Evolutionary conservation across 2,888 invertebrate genomes (phyloP), one percentile per base, ranked within the genome.

Genomic region (Deladenus siricidicola): DNA sequence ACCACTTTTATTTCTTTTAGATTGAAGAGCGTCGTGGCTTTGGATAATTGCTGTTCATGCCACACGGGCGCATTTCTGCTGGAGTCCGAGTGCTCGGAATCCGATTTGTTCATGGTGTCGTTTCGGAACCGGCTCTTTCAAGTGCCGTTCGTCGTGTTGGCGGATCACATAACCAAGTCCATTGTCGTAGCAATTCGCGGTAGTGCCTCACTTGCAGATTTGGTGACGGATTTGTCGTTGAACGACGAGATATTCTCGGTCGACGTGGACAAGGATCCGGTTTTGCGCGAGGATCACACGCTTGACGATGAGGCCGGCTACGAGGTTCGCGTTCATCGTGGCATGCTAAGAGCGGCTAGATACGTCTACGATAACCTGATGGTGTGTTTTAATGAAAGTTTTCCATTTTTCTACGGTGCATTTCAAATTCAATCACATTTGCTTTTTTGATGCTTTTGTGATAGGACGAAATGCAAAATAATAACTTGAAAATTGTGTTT

Each of bases 21-120:
- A n/a, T n/a, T 34, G 8, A 48, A 74, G 66, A 73, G 71, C n/a
- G 64, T 74, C 52, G 86, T 89, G 47, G 84, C 86, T n/a, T 87
- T 88, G 64, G 91, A 91, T 82, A 90, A 91, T 81, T 89, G 89
- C 80, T 91, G 90, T 79, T 82, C 87, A 74, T 91, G 90, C 81
- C 86, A 89, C 80, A 85, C 55, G 21, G 19, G 43, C 24, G 55
- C 55, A 43, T 86, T 91, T 62, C 86, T 86, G 79, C 86, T 87
- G 77, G 85, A 88, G 75, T 54, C 69, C 3, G 23, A 49, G 4
- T 42, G 69, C 43, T 42, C 67, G 43, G 59, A 68, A 19, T 51
- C 64, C 69, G 89, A 90, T 80, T 86, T 91, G 71, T 83, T 90
- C 61, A 89, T 88, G 79, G 88, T 88, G 30, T 88, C 8, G 8